These are phyloP conservation scores for Macrotis lagotis DNA, from an alignment of 2,113 vertebrate species.

Conservation along the genomic window DNA sequence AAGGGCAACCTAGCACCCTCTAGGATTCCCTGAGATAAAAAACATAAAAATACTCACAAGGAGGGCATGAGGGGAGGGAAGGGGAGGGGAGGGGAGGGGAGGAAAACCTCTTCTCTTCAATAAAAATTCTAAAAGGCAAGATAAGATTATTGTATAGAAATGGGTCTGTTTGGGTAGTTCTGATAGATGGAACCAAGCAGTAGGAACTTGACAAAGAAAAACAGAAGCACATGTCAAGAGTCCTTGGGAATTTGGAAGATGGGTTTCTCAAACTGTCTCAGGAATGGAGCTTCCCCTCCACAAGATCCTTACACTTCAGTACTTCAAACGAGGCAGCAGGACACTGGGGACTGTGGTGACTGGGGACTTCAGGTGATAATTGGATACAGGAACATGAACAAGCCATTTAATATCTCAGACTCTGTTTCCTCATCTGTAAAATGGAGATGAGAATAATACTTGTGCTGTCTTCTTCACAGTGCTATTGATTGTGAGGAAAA, in stretches of 20 bases:
- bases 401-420: not conserved
- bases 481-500: not conserved
- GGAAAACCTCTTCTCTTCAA: not conserved
- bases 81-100: too few relatives aligned
- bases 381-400: not conserved
- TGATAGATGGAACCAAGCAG: not conserved
- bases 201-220: not conserved
- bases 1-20: not conserved
- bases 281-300: not conserved
- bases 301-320: not conserved
- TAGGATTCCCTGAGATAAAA: not conserved
- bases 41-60: not conserved
- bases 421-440: not conserved
- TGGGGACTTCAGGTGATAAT: not conserved
- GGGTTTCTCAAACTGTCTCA: not conserved
- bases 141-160: not conserved
- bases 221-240: not conserved
- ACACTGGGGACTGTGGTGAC: not conserved
- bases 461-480: not conserved
- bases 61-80: too few relatives aligned
- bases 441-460: not conserved
- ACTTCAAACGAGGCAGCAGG: not conserved
- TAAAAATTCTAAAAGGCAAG: not conserved
- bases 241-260: not conserved
- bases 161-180: not conserved